Evolutionary conservation across 2,797 vertebrate species (phyloP).

Genomic region (Peromyscus eremicus): DNA sequence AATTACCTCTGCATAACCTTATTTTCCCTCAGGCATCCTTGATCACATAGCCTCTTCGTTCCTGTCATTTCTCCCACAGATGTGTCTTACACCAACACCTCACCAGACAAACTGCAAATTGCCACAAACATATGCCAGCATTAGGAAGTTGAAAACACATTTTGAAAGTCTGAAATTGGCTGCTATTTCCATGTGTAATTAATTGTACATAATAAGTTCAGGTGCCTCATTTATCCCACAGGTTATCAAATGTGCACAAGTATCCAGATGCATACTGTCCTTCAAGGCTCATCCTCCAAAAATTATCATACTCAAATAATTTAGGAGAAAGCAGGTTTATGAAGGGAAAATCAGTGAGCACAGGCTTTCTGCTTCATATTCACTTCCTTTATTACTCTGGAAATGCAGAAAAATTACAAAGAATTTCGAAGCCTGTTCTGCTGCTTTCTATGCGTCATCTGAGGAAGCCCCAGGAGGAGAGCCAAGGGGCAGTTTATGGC

Average conservation of each 20-base stretch:
- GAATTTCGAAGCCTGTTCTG: background rate
- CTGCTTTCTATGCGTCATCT: background rate
- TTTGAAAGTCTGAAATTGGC: constrained; percentile 69
- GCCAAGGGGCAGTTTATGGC: background rate
- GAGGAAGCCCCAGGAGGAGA: background rate
- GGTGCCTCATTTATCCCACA: constrained; percentile 24
- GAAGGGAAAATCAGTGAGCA: background rate
- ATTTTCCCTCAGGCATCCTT: constrained; percentile 71
- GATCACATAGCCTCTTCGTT: constrained; percentile 70
- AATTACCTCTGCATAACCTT: constrained; percentile 68
- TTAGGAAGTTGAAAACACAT: constrained; percentile 41
- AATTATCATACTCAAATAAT: background rate
- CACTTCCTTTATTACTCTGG: background rate
- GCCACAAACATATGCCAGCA: constrained; percentile 3
- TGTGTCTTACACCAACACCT: constrained; percentile 52
- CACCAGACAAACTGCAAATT: constrained; percentile 68
- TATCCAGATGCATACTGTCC: background rate
- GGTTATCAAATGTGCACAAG: background rate
- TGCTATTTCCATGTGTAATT: constrained; percentile 51
- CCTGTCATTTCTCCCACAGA: constrained; percentile 32
- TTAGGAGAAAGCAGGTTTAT: constrained; percentile 34
- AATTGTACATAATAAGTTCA: constrained; percentile 2
- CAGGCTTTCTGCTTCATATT: background rate
- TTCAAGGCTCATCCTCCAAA: background rate
- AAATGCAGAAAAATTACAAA: background rate